A percentile compares a stretch with the other conserved stretches of the same genome.
Conservation (phyloP, 2,888 invertebrate species). For the Aphodius sticticus region DNA sequence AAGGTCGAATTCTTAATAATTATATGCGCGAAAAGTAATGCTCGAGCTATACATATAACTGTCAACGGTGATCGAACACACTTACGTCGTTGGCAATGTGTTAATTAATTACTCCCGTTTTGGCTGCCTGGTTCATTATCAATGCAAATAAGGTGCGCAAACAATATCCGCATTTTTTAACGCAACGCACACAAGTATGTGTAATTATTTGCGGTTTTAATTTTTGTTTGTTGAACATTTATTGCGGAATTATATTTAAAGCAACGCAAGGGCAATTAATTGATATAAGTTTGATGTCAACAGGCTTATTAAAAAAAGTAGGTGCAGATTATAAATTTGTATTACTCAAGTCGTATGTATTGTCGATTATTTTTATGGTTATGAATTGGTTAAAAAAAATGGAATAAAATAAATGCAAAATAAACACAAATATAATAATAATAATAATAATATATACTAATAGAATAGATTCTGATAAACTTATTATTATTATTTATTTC, state of each 20-base stretch:
- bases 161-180: not conserved
- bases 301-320: no score
- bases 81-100: not conserved
- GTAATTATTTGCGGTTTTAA: not conserved
- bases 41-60: not conserved
- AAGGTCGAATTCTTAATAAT: not conserved
- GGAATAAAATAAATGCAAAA: no score
- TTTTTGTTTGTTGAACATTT: not conserved
- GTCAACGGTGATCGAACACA: not conserved
- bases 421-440: no score
- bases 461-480: no score
- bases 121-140: not conserved
- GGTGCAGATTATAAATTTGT: no score
- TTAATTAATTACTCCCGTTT: not conserved
- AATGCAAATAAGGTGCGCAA: not conserved
- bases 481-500: no score
- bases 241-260: not conserved
- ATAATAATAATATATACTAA: no score
- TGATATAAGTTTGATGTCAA: no score
- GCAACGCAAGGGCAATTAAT: no score
- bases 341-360: no score
- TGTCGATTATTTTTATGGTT: no score
- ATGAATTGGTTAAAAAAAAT: no score
- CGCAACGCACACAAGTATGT: not conserved
- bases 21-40: not conserved